A percentile compares a stretch with the other conserved stretches of the same genome.
Conservation (phyloP, 2,113 vertebrate genomes). For the Perccottus glenii region DNA sequence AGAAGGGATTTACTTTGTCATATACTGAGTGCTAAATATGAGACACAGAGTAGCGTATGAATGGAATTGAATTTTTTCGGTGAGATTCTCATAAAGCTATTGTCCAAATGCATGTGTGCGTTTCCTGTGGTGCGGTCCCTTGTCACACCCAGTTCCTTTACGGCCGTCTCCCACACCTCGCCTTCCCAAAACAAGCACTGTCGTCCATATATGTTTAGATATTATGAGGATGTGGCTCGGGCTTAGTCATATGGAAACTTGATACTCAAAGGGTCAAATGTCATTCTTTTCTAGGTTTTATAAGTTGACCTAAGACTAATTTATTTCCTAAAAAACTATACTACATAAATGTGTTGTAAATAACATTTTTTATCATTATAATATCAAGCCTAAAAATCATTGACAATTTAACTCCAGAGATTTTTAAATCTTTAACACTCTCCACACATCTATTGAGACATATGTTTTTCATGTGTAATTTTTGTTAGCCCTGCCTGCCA, state of each 20-base stretch:
- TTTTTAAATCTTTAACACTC: no score
- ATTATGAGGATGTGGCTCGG: not conserved
- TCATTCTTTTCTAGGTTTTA: slow-evolving; percentile 1
- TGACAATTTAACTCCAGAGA: no score
- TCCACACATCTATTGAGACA: no score
- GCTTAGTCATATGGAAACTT: not conserved
- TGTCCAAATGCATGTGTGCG: slow-evolving; percentile 14
- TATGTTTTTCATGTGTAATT: no score
- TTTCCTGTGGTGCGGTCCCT: slow-evolving; percentile 48
- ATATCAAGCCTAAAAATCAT: no score
- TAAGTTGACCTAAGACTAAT: not conserved
- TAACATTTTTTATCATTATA: no score
- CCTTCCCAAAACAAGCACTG: slow-evolving; percentile 33
- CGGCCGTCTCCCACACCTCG: slow-evolving; percentile 30
- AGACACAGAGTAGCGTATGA: not conserved
- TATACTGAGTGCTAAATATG: no score
- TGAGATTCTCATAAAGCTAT: not conserved
- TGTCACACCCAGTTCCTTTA: slow-evolving; percentile 41
- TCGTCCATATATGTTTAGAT: slow-evolving; percentile 1
- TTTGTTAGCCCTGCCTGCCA: no score
- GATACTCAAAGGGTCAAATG: no score
- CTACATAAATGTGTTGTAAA: no score
- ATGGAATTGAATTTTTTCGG: not conserved
- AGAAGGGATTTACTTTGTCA: no score
- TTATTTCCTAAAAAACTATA: no score